These are phyloP conservation scores for Melanotaenia boesemani DNA, from an alignment of 2,797 vertebrate genomes.

Conservation along the genomic window DNA sequence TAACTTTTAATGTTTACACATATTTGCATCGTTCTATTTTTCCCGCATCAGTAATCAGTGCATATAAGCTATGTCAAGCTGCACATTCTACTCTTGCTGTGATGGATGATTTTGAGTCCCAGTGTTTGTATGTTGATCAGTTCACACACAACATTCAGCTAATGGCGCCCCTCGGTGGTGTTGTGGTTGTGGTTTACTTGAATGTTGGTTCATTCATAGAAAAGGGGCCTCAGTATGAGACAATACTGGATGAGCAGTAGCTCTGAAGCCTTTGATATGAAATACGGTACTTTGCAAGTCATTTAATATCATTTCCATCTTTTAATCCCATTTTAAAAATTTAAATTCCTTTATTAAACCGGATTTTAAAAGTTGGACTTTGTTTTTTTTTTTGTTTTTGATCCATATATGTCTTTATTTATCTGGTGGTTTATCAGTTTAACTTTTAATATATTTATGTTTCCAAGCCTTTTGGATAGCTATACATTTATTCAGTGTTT, in stretches of 20 bases:
- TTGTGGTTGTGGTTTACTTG: neutral
- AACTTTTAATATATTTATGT: neutral
- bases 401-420: neutral
- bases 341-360: neutral
- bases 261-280: too few relatives aligned
- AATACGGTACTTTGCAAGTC: too few relatives aligned
- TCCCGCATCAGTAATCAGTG: neutral
- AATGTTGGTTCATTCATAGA: neutral
- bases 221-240: neutral
- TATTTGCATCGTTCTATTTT: neutral
- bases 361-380: neutral
- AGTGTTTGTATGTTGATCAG: neutral
- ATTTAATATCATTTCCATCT: neutral
- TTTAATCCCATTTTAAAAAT: too few relatives aligned
- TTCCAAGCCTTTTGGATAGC: neutral
- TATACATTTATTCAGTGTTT: neutral
- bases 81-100: neutral
- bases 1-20: too few relatives aligned
- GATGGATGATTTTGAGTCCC: neutral
- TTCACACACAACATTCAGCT: slow-evolving; percentile 7
- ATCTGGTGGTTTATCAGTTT: neutral
- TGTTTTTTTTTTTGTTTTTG: neutral
- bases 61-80: neutral
- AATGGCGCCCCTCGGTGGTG: slow-evolving; percentile 58
- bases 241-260: neutral